phyloP scores from a whole-genome alignment of 2,113 vertebrate species.

The Gavia stellata region DNA sequence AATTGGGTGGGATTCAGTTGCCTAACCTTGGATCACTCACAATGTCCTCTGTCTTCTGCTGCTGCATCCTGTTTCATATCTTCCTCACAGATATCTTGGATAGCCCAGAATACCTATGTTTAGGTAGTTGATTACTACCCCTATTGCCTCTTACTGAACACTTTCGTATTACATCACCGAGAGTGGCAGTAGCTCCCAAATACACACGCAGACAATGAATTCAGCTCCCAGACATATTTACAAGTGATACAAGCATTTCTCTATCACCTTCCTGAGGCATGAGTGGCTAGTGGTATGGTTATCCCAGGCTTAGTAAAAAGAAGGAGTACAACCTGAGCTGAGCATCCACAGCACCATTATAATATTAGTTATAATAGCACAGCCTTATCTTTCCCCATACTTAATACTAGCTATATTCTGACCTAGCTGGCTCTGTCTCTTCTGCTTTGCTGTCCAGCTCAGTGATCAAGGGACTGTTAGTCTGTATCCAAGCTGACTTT shows the following conservation, averaged over 20 bases:
- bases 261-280: neutral
- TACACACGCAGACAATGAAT: neutral
- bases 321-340: neutral
- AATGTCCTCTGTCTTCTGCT: neutral
- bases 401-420: neutral
- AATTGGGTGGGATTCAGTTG: neutral
- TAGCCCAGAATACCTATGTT: neutral
- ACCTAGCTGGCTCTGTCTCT: neutral
- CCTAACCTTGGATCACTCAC: neutral
- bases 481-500: neutral
- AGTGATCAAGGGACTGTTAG: neutral
- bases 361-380: neutral
- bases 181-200: neutral
- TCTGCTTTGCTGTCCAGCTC: neutral
- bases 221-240: neutral
- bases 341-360: neutral
- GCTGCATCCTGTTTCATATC: neutral
- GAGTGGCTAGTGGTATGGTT: neutral
- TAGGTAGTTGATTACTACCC: neutral
- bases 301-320: neutral
- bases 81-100: neutral
- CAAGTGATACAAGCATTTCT: neutral
- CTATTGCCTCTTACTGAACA: neutral
- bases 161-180: accelerated
- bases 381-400: neutral